Base-by-base conservation (phyloP, 2,797 vertebrate species). In the Apogon hyalosoma region DNA sequence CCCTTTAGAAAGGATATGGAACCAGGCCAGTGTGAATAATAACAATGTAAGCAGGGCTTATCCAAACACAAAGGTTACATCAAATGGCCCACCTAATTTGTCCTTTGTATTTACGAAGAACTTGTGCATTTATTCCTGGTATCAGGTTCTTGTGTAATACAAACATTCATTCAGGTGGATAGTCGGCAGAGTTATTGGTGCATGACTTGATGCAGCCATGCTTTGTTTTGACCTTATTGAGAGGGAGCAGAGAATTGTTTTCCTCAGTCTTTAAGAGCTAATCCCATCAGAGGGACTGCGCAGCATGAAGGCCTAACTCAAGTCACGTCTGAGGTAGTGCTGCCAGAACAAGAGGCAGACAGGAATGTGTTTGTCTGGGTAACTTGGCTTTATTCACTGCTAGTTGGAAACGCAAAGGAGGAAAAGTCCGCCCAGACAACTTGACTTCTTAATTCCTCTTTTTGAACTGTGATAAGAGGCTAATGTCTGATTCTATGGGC, bases 281-380 rank as follows among this genome's bases (percentile, higher is more conserved):
- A 90, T 93, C 89, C 88, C 85, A 80, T 90, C 87, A 89, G 82
- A 89, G 80, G 71, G 80, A 73, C 63, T 50, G 73, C 69, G 2
- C 79, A 76, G 83, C 77, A 54, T 82, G 86, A 76, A 87, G 73
- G 77, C 60, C 84, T 74, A 85, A 86, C 85, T 63, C 70, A 15
- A 55, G 82, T 75, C 87, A 87, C 43, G 65, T 88, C 88, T 70
- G 80, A 87, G 77, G 75, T 24, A 69, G 50, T 0, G 68, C 83
- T 80, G 83, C 88, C 85, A 87, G 85, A 82, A 80, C 77, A 70
- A 79, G 46, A 76, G 62, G 78, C 84, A 82, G 80, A 83, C 84
- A 87, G 90, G 90, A 92, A 92, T 92, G 88, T 85, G 81, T 91
- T 89, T 85, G 83, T 90, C 85, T 87, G 81, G 61, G 61, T 82